Evolutionary conservation across 2,888 invertebrate species (phyloP), one percentile per base, ranked within the genome.

Genomic region (Ypsolopha scabrella): DNA sequence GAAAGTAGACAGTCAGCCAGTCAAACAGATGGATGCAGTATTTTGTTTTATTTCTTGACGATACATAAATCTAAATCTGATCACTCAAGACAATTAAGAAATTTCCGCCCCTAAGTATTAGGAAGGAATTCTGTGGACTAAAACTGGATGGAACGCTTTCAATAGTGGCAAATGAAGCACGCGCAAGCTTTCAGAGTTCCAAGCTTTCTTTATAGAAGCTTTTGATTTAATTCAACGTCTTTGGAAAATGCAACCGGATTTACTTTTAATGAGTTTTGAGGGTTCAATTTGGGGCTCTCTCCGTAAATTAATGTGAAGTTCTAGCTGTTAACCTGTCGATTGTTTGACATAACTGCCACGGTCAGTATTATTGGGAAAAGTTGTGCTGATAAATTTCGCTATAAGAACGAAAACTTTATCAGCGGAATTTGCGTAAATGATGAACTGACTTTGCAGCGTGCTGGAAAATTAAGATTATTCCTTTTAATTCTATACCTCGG

Each of bases 231-330:
- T 80, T 80, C 80, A 76, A 61, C 78, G 79, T 80, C 85, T 82
- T 80, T 80, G 73, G 79, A 82, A 82, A 82, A 78, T 79, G 79
- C 82, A 72, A 63, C 72, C 69, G 75, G 81, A 82, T 85, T 82
- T 81, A 80, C 79, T 83, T 85, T 85, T 85, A 86, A 86, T 85
- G 83, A 86, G 81, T 83, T 83, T 76, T 70, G 71, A 75, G 74
- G 72, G 75, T 72, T 70, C 75, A 75, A 79, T 72, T 80, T 73
- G 74, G 68, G 78, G 13, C 24, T 43, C 24, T 13, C 41, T 43
- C 24, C 24, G 14, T 43, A 43, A 43, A 43, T 43, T 11, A 43
- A 43, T 43, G 43, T 7, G 43, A 50, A 50, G 50, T 50, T 50
- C 2, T 24, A 4, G 24, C 4, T 24, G 24, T 24, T 24, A 24